These are phyloP conservation scores for Steatocranus sp. DNA, from an alignment of 2,797 vertebrate species.

Conservation along the genomic window DNA sequence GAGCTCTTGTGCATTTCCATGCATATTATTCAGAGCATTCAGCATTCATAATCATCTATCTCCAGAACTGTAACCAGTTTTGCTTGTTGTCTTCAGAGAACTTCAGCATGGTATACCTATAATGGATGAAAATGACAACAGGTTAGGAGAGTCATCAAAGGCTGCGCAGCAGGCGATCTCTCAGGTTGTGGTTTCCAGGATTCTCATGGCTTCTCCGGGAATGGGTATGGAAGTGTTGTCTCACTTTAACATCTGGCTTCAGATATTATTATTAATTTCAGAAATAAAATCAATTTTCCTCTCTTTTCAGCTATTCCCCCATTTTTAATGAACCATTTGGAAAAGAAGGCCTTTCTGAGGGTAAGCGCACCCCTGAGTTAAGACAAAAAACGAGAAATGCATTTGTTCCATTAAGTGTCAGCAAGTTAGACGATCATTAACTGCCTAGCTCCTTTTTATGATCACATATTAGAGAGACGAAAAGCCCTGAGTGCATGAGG, in stretches of 20 bases:
- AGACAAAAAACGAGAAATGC: background rate
- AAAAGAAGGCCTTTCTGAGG: conserved; percentile 96
- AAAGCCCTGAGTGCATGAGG: conserved; percentile 34
- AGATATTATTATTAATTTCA: background rate
- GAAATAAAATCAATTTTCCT: background rate
- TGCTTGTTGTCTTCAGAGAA: conserved; percentile 73
- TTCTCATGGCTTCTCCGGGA: conserved; percentile 97
- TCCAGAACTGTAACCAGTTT: background rate
- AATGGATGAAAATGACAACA: conserved; percentile 88
- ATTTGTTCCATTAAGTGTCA: background rate
- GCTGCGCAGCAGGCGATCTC: conserved; percentile 93
- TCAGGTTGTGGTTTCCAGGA: conserved; percentile 95
- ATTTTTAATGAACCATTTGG: conserved; percentile 96
- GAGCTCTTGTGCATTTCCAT: background rate
- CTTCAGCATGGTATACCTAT: conserved; percentile 92
- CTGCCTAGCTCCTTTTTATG: background rate
- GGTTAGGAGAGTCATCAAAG: conserved; percentile 90
- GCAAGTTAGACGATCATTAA: background rate
- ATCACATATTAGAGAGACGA: conserved; percentile 22
- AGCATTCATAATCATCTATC: background rate
- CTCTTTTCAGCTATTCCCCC: conserved; percentile 86
- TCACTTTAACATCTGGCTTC: background rate
- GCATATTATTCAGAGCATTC: background rate
- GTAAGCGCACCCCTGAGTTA: conserved; percentile 61
- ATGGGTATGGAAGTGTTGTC: conserved; percentile 82